Evolutionary conservation across 2,888 invertebrate genomes (phyloP), one percentile per base, ranked within the genome.

Genomic region (Drosophila dives): DNA sequence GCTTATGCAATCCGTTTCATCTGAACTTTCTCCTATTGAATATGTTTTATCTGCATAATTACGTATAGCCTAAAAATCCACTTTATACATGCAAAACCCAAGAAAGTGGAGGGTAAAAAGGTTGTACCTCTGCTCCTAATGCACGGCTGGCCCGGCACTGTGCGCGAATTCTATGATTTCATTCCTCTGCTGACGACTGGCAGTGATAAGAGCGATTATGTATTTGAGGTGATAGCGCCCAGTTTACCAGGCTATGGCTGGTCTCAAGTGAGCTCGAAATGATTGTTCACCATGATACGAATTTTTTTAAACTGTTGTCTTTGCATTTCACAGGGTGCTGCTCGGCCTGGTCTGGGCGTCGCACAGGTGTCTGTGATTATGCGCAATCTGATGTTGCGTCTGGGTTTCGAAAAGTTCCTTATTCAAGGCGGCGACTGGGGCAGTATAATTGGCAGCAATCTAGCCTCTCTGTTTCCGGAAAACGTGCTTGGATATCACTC

Each of bases 371-470:
- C 94, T 0, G 93, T 94, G 1, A 91, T 95, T 3, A 92, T 96
- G 78, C 94, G 94, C 51, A 95, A 95, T 89, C 93, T 97, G 23
- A 96, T 97, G 96, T 85, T 94, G 26, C 93, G 95, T 54, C 91
- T 97, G 8, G 95, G 95, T 0, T 94, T 94, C 86, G 81, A 94
- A 1, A 94, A 94, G 86, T 97, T 94, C 90, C 94, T 95, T 80
- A 92, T 95, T 0, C 96, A 97, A 89, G 97, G 96, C 0, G 97
- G 97, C 0, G 98, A 98, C 90, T 97, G 97, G 97, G 98, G 98
- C 0, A 93, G 95, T 0, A 23, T 94, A 0, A 94, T 97, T 48
- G 95, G 94, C 0, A 91, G 94, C 0, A 89, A 93, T 42, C 93
- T 98, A 91, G 94, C 96, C 0, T 92, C 94, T 0, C 81, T 96